These are phyloP conservation scores for Thalassaphorura encarpata DNA, from an alignment of 1,140 invertebrate species.

Conservation along the genomic window DNA sequence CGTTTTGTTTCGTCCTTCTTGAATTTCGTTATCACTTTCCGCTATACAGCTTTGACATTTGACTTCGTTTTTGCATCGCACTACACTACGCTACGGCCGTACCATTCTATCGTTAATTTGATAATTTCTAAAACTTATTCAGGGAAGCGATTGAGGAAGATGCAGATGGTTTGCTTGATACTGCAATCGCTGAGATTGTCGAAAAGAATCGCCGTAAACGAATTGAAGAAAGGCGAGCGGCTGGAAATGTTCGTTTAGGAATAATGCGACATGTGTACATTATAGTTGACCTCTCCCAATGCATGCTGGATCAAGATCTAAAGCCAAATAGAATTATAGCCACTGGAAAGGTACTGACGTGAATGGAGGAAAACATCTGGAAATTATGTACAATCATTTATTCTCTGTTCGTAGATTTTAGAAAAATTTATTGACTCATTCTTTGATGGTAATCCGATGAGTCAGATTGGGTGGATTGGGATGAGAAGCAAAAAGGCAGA, in stretches of 20 bases:
- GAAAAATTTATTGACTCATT: conserved; percentile 93
- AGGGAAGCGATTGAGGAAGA: conserved; percentile 97
- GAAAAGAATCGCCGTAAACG: conserved; percentile 74
- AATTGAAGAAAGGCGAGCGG: conserved; percentile 52
- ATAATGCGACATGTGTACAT: conserved; percentile 94
- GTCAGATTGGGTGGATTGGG: conserved; percentile 84
- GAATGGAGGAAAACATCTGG: no score
- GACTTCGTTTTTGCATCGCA: no score
- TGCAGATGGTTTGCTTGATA: conserved; percentile 79
- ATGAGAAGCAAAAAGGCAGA: conserved; percentile 91
- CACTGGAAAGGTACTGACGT: conserved; percentile 67
- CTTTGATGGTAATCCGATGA: conserved; percentile 97
- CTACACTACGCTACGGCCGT: background rate
- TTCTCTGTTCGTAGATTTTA: conserved; percentile 55
- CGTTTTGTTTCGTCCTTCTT: background rate
- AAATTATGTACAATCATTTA: background rate
- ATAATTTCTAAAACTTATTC: no score
- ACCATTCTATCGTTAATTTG: background rate
- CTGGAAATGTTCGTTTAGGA: conserved; percentile 66
- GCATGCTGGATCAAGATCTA: conserved; percentile 88
- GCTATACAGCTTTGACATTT: no score
- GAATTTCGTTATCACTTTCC: background rate
- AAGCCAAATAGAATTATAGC: conserved; percentile 88
- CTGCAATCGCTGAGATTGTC: conserved; percentile 79
- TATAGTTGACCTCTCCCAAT: conserved; percentile 82